Evolutionary conservation across 1,140 invertebrate genomes (phyloP).

Genomic region (Listronotus oregonensis): DNA sequence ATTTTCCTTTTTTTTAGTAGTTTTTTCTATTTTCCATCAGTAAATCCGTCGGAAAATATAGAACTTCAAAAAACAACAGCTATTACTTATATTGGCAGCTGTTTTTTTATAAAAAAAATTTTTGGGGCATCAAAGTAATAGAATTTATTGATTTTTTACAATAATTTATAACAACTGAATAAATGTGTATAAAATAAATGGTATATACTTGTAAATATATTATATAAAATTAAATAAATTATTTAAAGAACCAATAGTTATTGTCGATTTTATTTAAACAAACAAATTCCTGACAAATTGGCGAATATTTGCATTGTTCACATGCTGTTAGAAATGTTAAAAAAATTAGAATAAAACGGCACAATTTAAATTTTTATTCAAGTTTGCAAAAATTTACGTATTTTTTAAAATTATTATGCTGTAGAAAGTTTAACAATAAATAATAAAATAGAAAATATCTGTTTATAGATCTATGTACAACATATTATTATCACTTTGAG

Average conservation of each 20-base stretch:
- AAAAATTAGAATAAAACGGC: too few relatives aligned
- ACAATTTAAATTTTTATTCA: too few relatives aligned
- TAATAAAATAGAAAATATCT: too few relatives aligned
- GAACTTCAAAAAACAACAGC: neutral
- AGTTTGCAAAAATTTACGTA: too few relatives aligned
- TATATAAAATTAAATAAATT: conserved; percentile 12
- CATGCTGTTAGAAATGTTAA: too few relatives aligned
- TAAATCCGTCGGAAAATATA: neutral
- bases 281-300: too few relatives aligned
- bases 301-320: too few relatives aligned
- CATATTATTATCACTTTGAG: too few relatives aligned
- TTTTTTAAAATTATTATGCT: too few relatives aligned
- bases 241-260: conserved; percentile 1
- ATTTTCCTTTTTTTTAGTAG: too few relatives aligned
- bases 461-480: too few relatives aligned
- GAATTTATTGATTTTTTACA: neutral
- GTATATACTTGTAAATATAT: conserved; percentile 12
- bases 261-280: conserved; percentile 4
- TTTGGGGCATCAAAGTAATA: neutral
- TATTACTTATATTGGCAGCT: conserved; percentile 8
- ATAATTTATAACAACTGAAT: neutral
- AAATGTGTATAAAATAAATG: conserved; percentile 13
- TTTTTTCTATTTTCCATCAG: neutral
- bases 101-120: neutral
- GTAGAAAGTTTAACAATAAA: too few relatives aligned